Evolutionary conservation across 2,888 invertebrate species (phyloP).

Genomic region (Drosophila sordidapex): DNA sequence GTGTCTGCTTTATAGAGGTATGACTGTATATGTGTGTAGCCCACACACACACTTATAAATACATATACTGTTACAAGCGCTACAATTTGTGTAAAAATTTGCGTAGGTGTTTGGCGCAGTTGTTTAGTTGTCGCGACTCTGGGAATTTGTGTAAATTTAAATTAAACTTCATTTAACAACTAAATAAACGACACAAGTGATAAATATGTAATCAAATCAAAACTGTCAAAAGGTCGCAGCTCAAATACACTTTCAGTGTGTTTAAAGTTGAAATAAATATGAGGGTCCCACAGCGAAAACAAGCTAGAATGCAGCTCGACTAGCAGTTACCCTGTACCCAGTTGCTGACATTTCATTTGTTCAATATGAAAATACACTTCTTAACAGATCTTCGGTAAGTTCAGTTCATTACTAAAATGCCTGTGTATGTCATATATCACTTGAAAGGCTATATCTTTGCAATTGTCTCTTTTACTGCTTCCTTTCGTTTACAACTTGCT

Average conservation of each 20-base stretch:
- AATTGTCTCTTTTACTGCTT: background rate
- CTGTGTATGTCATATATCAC: no score
- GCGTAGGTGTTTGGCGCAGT: slow-evolving; percentile 59
- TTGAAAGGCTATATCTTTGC: no score
- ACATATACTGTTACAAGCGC: slow-evolving; percentile 3
- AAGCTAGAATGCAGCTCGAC: background rate
- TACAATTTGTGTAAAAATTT: slow-evolving; percentile 63
- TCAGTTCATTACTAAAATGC: background rate
- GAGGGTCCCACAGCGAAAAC: background rate
- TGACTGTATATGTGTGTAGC: background rate
- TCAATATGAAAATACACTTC: background rate
- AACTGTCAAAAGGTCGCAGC: background rate
- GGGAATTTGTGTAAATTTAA: slow-evolving; percentile 59
- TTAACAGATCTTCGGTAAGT: background rate
- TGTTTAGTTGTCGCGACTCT: slow-evolving; percentile 35
- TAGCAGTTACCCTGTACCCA: background rate
- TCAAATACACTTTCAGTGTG: slow-evolving; percentile 15
- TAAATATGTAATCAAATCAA: slow-evolving; percentile 4
- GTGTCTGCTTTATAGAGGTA: slow-evolving; percentile 21
- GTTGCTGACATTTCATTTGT: background rate
- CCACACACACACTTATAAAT: slow-evolving; percentile 2
- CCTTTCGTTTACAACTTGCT: background rate
- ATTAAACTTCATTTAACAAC: slow-evolving; percentile 64
- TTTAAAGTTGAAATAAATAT: background rate
- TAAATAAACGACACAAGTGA: slow-evolving; percentile 44